A percentile compares a stretch with the other conserved stretches of the same genome.
phyloP scores from a whole-genome alignment of 2,113 vertebrate species.

The Gorsachius goisagi region DNA sequence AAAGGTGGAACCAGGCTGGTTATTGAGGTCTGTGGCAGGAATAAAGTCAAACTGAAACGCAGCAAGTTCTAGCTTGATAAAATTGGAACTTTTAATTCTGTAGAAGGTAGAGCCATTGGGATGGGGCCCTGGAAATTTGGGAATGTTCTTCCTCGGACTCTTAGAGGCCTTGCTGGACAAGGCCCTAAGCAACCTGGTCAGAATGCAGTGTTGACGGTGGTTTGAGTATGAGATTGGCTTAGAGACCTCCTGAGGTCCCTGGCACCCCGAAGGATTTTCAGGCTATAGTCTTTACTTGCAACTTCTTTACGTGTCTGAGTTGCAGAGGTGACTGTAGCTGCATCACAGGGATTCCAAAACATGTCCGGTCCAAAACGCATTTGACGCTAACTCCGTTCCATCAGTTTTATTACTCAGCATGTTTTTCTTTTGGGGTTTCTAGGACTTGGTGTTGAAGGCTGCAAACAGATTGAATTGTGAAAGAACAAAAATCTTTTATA shows the following conservation, averaged over 20 bases:
- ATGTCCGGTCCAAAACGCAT: not conserved
- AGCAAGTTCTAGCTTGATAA: fast-evolving
- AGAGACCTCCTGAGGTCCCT: not conserved
- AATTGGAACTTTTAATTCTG: not conserved
- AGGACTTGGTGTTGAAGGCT: not conserved
- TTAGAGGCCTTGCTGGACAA: not conserved
- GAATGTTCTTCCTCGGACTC: not conserved
- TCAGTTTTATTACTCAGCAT: not conserved
- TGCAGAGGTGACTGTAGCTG: not conserved
- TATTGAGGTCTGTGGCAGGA: not conserved
- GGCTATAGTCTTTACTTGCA: fast-evolving
- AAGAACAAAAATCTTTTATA: not conserved
- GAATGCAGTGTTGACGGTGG: not conserved
- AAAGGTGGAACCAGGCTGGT: not conserved
- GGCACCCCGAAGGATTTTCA: not conserved
- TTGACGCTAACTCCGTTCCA: fast-evolving
- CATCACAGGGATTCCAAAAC: not conserved
- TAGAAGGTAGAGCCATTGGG: not conserved
- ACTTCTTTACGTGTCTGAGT: fast-evolving
- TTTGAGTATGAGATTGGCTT: not conserved
- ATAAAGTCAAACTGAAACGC: not conserved
- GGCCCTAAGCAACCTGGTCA: not conserved
- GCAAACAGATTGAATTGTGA: not conserved
- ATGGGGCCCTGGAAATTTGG: not conserved
- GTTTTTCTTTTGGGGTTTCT: not conserved